A percentile compares a stretch with the other conserved stretches of the same genome.
Evolutionary conservation across 53 echinoderm and acorn worm genomes (phyloP).

Genomic region (Paelopatides confundens): DNA sequence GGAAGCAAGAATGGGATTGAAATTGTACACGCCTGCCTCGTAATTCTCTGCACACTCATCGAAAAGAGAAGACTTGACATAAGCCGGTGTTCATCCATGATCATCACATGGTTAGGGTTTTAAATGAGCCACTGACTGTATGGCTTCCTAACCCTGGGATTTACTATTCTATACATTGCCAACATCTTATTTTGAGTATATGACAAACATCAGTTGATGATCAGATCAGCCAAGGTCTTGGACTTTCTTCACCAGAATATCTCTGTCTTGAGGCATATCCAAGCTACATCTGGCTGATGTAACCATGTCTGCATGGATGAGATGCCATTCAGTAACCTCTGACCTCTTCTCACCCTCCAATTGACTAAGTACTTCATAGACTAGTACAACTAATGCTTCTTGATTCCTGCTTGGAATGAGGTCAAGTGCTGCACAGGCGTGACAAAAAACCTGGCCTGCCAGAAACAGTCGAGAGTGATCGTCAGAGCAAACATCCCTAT

Average conservation of each 20-base stretch:
- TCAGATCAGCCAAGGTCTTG: background rate
- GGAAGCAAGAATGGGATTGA: no score
- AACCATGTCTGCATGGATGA: background rate
- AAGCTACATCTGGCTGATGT: background rate
- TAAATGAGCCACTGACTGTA: no score
- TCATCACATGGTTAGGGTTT: no score
- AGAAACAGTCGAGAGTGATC: background rate
- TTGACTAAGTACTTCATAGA: background rate
- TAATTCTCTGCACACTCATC: no score
- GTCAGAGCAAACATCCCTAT: background rate
- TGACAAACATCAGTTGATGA: no score
- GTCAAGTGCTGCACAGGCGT: background rate
- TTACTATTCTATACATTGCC: no score
- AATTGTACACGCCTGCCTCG: no score
- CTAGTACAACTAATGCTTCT: background rate
- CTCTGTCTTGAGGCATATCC: background rate
- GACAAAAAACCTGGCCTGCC: conserved; percentile 14
- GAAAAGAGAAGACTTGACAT: no score
- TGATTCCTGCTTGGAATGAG: background rate
- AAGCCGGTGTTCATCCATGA: no score
- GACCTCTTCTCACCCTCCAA: background rate
- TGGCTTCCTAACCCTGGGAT: no score
- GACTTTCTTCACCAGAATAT: background rate
- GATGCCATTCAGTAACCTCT: conserved; percentile 2
- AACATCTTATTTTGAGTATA: no score